Base-by-base conservation (phyloP, 2,113 vertebrate species). In the Engraulis encrasicolus region DNA sequence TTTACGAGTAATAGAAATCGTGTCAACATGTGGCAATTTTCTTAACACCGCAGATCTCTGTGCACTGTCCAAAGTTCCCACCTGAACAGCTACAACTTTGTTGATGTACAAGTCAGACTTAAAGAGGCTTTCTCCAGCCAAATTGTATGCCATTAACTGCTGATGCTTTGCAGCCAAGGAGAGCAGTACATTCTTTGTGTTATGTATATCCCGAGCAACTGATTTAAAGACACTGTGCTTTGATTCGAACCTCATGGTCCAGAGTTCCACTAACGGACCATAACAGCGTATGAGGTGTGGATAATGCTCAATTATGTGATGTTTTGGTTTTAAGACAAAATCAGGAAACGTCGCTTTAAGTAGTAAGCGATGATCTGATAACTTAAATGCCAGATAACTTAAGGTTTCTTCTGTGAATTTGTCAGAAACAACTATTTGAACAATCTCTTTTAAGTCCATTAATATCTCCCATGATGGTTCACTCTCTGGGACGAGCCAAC, bases 61-160 rank as follows among this genome's bases (percentile, higher is more conserved):
- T 61, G 54, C 19, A 61, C 54, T n/a, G 20, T 61, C 54, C 23
- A 20, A n/a, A 23, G 54, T n/a, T n/a, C n/a, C n/a, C 19, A 20
- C 54, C n/a, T 61, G 54, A 23, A 4, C 19, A 23, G 19, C n/a
- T 20, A 9, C 23, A 6, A 3, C 81, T 81, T 5, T 54, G 17
- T 15, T 81, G 78, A 58, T 85, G 80, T 20, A 85, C 49, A 58
- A 80, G 78, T n/a, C 81, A 12, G 11, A 50, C 40, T 45, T 48
- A n/a, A 23, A n/a, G 54, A 61, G 54, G 23, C 54, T 61, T 20
- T 19, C 20, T 4, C 18, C 7, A 3, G 3, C 7, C 6, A 61
- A 20, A 9, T 23, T 23, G 23, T 61, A n/a, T 6, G 54, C 54
- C 54, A 61, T 61, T n/a, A 61, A 23, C 1, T 23, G n/a, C 4